Percentiles rank a stretch among this genome's conserved stretches.
These are phyloP conservation scores for Ethmia dodecea DNA, from an alignment of 2,888 invertebrate genomes.

Conservation along the genomic window DNA sequence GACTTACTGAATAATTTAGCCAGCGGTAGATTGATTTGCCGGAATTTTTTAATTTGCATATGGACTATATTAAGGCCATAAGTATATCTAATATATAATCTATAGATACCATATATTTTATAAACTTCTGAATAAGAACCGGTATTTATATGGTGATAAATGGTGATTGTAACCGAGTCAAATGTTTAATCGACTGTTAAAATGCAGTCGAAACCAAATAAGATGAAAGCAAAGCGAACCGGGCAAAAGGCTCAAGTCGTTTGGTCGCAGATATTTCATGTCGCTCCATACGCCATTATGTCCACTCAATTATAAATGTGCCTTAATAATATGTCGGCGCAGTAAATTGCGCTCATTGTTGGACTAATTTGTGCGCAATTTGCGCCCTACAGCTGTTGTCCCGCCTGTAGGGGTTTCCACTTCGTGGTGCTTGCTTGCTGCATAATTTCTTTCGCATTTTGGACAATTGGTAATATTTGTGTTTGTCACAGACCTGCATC, in stretches of 20 bases:
- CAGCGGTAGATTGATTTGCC: constrained; percentile 11
- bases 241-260: constrained; percentile 8
- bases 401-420: too few relatives aligned
- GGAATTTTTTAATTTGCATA: constrained; percentile 15
- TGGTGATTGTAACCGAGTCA: too few relatives aligned
- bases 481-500: too few relatives aligned
- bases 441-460: too few relatives aligned
- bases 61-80: background rate
- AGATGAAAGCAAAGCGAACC: background rate
- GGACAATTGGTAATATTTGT: too few relatives aligned
- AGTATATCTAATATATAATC: background rate
- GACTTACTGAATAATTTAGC: constrained; percentile 7
- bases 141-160: too few relatives aligned
- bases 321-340: constrained; percentile 34
- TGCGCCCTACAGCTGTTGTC: constrained; percentile 23
- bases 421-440: too few relatives aligned
- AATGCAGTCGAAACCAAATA: too few relatives aligned
- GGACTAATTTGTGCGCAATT: constrained; percentile 41
- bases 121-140: too few relatives aligned
- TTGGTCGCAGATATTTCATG: constrained; percentile 28
- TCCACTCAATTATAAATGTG: constrained; percentile 33
- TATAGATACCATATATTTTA: background rate
- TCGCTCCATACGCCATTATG: constrained; percentile 28
- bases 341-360: constrained; percentile 45
- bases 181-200: too few relatives aligned